Base-by-base conservation (phyloP, 2,888 invertebrate species). In the Hyposoter dolosus region DNA sequence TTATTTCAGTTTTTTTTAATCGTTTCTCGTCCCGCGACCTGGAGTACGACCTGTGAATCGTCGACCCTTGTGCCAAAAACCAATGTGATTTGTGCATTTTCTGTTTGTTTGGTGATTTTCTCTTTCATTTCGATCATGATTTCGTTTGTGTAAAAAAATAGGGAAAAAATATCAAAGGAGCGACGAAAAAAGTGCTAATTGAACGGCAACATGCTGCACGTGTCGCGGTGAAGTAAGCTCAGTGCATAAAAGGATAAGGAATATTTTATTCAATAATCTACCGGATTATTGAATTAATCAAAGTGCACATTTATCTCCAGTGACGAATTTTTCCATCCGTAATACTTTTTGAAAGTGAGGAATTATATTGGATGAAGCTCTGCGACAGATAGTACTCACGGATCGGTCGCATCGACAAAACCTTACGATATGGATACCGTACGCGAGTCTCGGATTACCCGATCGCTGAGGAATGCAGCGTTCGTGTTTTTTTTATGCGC, bases 371-470 rank as follows among this genome's bases (percentile, higher is more conserved):
- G 68, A 82, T 81, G 82, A 71, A 53, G 77, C 66, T 23, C 66
- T 77, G 66, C 77, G 77, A 63, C 47, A 82, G 66, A 82, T 75
- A 82, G 56, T 60, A 75, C 40, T 68, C 28, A 75, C 74, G 81
- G 66, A 68, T 68, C 68, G 68, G 82, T 66, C 50, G 32, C 53
- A 66, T 43, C 66, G 83, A 78, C 19, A 71, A 77, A 82, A 65
- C 19, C 43, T 17, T 68, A 68, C 84, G 87, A 86, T 85, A 89
- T 89, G 89, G 89, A 89, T 89, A 89, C 82, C 77, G 76, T 77
- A 87, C 78, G 80, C 82, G 82, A 84, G 83, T 81, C 80, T 85
- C 65, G 86, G 83, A 87, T 88, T 84, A 89, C 86, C 82, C 86
- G 82, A 86, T 79, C 82, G 68, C 69, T 85, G 68, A 82, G 85